Evolutionary conservation across 1,140 invertebrate genomes (phyloP).

Genomic region (Brachionus plicatilis): DNA sequence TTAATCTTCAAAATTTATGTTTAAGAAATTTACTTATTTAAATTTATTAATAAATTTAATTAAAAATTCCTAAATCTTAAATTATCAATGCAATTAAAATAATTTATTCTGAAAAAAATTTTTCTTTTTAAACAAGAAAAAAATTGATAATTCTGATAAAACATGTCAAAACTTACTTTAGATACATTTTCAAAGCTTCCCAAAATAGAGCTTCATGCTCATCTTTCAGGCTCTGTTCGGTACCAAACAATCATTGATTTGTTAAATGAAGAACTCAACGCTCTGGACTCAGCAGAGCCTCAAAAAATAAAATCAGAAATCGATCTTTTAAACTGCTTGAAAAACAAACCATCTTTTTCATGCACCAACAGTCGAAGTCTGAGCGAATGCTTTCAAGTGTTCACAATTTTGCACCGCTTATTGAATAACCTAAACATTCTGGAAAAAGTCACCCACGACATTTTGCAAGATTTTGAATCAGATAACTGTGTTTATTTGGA

Average conservation of each 20-base stretch:
- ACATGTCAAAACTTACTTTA: neutral
- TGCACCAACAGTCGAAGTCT: slow-evolving; percentile 10
- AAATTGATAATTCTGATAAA: neutral
- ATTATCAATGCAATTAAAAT: neutral
- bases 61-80: neutral
- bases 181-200: neutral
- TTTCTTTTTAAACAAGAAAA: neutral
- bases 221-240: slow-evolving; percentile 33
- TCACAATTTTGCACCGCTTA: neutral
- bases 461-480: slow-evolving; percentile 20
- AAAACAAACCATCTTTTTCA: neutral
- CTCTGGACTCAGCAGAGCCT: neutral
- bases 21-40: neutral
- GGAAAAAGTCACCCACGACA: neutral
- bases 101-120: neutral
- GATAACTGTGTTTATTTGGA: slow-evolving; percentile 28
- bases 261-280: neutral
- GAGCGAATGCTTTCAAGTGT: slow-evolving; percentile 31
- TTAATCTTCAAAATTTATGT: no score
- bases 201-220: slow-evolving; percentile 39
- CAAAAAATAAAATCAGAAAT: neutral
- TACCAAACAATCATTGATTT: neutral
- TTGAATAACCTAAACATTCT: slow-evolving; percentile 12
- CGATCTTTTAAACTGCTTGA: neutral
- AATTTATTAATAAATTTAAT: neutral